These are phyloP conservation scores for Lasioglossum vierecki DNA, from an alignment of 2,888 invertebrate genomes.

Conservation along the genomic window DNA sequence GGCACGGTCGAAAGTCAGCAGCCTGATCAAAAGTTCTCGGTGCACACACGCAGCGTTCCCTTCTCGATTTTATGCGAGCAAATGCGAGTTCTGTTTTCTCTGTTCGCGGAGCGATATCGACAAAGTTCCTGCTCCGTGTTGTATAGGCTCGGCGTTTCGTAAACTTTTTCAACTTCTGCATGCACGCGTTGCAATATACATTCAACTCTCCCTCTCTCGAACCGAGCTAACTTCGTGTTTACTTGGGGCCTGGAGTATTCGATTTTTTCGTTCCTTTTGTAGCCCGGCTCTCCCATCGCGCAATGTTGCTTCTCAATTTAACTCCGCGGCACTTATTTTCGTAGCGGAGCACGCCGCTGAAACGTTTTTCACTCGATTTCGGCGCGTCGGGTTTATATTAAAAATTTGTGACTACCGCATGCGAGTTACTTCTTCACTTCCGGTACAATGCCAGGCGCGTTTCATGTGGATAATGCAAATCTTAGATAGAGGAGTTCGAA, in stretches of 20 bases:
- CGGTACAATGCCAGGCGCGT: not conserved
- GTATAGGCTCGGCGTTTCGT: conserved; percentile 5
- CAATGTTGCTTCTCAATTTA: conserved; percentile 8
- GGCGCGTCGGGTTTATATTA: not conserved
- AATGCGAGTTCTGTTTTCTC: conserved; percentile 23
- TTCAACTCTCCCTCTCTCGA: not conserved
- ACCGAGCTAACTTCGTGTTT: conserved; percentile 36
- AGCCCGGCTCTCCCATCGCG: not conserved
- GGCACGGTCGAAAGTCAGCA: not conserved
- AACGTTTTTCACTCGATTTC: not conserved
- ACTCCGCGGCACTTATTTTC: not conserved
- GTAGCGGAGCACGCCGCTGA: not conserved
- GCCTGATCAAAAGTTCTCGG: conserved; percentile 17
- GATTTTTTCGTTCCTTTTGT: conserved; percentile 1
- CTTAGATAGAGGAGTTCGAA: not conserved
- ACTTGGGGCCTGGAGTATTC: conserved; percentile 7
- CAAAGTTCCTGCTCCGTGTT: conserved; percentile 28
- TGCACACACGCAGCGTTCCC: not conserved
- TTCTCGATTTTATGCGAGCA: conserved; percentile 8
- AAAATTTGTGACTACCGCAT: not conserved
- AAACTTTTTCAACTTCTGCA: conserved; percentile 43
- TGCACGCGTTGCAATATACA: not conserved
- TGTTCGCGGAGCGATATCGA: conserved; percentile 24
- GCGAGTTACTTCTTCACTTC: not conserved
- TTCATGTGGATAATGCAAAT: not conserved